phyloP scores from a whole-genome alignment of 2,113 vertebrate species.

The Patagioenas fasciata region DNA sequence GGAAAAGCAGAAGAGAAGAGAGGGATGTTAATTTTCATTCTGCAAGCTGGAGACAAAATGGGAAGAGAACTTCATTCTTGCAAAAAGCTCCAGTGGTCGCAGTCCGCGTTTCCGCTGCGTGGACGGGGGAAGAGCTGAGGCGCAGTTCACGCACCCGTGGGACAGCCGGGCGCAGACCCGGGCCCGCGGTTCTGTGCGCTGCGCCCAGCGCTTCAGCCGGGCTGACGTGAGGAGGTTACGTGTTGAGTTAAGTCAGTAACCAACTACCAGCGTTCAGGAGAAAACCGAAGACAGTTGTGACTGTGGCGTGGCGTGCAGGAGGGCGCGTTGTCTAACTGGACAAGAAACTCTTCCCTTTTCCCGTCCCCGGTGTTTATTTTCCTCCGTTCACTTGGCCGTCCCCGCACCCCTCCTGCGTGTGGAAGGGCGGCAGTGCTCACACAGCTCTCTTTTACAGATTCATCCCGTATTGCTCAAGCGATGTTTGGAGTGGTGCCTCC shows the following conservation, averaged over 20 bases:
- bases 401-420: neutral
- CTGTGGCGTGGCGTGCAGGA: neutral
- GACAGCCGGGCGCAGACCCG: neutral
- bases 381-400: neutral
- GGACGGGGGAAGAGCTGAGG: neutral
- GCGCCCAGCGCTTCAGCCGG: neutral
- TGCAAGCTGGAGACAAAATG: neutral
- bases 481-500: slow-evolving; percentile 93
- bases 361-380: neutral
- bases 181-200: neutral
- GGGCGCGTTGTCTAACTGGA: neutral
- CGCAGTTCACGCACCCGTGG: neutral
- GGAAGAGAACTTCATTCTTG: neutral
- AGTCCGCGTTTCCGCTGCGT: neutral
- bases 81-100: neutral
- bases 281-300: neutral
- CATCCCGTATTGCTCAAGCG: slow-evolving; percentile 97
- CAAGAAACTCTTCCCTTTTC: neutral
- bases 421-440: slow-evolving; percentile 23
- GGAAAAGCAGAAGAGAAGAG: neutral
- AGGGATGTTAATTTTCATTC: neutral
- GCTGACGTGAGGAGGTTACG: neutral
- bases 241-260: neutral
- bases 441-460: slow-evolving; percentile 80
- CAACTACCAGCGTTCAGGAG: neutral